Evolutionary conservation across 1,140 invertebrate genomes (phyloP), one percentile per base, ranked within the genome.

Genomic region (Arctopsyche grandis): DNA sequence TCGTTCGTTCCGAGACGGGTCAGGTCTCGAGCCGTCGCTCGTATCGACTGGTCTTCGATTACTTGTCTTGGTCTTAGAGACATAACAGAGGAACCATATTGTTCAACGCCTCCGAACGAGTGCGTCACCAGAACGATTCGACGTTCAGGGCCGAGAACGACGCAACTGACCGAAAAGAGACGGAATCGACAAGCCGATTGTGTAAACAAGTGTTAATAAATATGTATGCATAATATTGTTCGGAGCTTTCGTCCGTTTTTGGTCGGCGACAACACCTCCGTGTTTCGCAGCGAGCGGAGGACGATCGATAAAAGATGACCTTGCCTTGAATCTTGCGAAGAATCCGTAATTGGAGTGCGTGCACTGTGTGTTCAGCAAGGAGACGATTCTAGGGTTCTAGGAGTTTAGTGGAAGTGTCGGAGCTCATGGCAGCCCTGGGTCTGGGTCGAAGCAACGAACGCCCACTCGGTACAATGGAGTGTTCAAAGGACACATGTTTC

Each of bases 141-240:
- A 60, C 56, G 56, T 60, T 60, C 56, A 60, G 7, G 56, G 56
- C 56, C 56, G 56, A 21, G n/a, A 21, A 60, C 56, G 19, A 60
- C 21, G 56, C 5, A 16, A 21, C n/a, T 60, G 56, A 60, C 56
- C 56, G n/a, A n/a, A n/a, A n/a, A n/a, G n/a, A 60, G 48, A 14
- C 10, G 48, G 12, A 16, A n/a, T 3, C 12, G 10, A 16, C 3
- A 1, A 16, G 48, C 3, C 48, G 56, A 60, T 60, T 60, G 56
- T 60, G 56, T 60, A 60, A 60, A 60, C 56, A 60, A 60, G 56
- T 60, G 56, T 21, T 60, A 38, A 38, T 60, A 21, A 52, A n/a
- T 60, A 16, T 16, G 56, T 21, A 52, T 10, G 16, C 21, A 60
- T 56, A 16, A 56, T 56, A 56, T 21, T 60, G 16, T 60, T 9